Conservation (phyloP, 1,140 invertebrate genomes). For the Pectinophora gossypiella region DNA sequence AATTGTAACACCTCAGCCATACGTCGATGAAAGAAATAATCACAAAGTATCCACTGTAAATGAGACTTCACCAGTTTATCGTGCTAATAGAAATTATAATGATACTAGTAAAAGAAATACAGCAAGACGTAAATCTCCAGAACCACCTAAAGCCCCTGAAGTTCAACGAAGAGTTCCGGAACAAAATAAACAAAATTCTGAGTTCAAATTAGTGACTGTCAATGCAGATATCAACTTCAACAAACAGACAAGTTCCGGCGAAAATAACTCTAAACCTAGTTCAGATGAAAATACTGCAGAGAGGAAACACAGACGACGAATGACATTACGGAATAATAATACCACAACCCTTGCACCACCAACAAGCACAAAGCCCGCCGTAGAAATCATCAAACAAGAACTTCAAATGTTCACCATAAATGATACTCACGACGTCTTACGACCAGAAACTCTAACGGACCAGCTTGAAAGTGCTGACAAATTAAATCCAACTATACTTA, state of each 20-base stretch:
- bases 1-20: conserved; percentile 44
- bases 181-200: conserved; percentile 26
- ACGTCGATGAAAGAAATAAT: conserved; percentile 52
- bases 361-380: conserved; percentile 21
- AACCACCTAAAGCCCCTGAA: neutral
- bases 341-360: conserved; percentile 16
- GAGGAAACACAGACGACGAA: conserved; percentile 44
- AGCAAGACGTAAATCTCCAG: conserved; percentile 12
- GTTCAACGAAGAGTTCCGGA: conserved; percentile 3
- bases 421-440: too few species aligned
- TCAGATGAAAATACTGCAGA: conserved; percentile 29
- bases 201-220: conserved; percentile 33
- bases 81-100: conserved; percentile 43
- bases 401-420: too few species aligned
- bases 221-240: conserved; percentile 46
- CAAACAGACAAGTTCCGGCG: conserved; percentile 12
- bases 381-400: conserved; percentile 48
- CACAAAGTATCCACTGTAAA: conserved; percentile 27
- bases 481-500: conserved; percentile 29
- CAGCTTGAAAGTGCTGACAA: conserved; percentile 40
- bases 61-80: conserved; percentile 44
- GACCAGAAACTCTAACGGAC: conserved; percentile 43
- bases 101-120: conserved; percentile 23
- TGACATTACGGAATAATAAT: conserved; percentile 32
- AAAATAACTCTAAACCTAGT: conserved; percentile 14